Evolutionary conservation across 1,140 invertebrate species (phyloP), one percentile per base, ranked within the genome.

Genomic region (Zaprionus lachaisei): DNA sequence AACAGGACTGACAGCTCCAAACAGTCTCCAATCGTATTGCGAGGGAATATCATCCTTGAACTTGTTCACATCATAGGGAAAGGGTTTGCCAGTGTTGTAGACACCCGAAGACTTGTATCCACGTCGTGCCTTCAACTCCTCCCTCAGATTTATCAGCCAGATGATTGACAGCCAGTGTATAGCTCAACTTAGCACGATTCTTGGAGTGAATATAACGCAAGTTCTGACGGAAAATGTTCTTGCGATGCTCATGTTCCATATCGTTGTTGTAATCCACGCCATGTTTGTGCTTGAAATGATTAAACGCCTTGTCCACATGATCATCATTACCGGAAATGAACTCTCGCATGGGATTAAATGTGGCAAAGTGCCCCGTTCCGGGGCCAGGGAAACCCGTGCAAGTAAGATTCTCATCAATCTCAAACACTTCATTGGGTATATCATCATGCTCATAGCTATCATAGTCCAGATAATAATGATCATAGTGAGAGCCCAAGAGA

Each of bases 301-400:
- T 93, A 93, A 99, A 99, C 85, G 96, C 95, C 56, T 94, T 93
- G 44, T 97, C 94, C 2, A 98, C 94, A 92, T 99, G 98, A 1
- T 93, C 83, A 49, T 97, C 95, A 38, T 92, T 78, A 94, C 94
- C 14, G 94, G 94, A 83, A 96, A 99, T 94, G 83, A 98, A 99
- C 94, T 99, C 98, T 55, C 94, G 95, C 96, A 99, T 98, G 5
- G 98, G 98, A 94, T 99, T 99, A 92, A 98, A 97, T 2, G 96
- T 97, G 62, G 96, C 95, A 85, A 96, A 93, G 82, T 97, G 96
- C 22, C 94, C 94, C 4, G 94, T 93, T 17, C 98, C 98, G 9
- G 98, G 98, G 4, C 98, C 98, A 1, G 98, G 98, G 92, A 98
- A 99, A 20, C 95, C 94, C 0, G 94, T 93, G 89, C 98, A 99